Conservation (phyloP, 2,888 invertebrate species). For the Caenorhabditis virilis region DNA sequence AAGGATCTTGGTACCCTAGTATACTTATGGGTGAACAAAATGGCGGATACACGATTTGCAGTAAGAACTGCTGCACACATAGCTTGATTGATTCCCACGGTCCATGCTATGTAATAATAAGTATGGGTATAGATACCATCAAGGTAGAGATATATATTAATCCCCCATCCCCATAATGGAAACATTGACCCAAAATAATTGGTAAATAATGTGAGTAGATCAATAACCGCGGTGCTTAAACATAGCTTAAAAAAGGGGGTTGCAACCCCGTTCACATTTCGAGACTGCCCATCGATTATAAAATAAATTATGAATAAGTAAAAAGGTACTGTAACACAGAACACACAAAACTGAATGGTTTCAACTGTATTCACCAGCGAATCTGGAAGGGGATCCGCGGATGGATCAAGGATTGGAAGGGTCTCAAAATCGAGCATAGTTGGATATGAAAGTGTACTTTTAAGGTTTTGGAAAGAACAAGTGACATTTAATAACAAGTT, state of each 20-base stretch:
- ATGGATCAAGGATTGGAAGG: not conserved
- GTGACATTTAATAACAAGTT: too few relatives aligned
- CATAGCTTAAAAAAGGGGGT: slow-evolving; percentile 39
- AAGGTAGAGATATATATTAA: slow-evolving; percentile 10
- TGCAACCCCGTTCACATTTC: slow-evolving; percentile 15
- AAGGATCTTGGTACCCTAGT: too few relatives aligned
- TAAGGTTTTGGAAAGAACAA: too few relatives aligned
- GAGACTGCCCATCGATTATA: slow-evolving; percentile 16
- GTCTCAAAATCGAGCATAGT: too few relatives aligned
- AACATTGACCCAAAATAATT: slow-evolving; percentile 34
- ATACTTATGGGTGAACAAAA: slow-evolving; percentile 13
- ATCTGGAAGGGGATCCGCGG: not conserved
- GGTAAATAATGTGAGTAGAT: slow-evolving; percentile 12
- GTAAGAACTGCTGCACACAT: slow-evolving; percentile 28
- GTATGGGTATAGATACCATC: slow-evolving; percentile 12
- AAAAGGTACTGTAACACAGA: slow-evolving; percentile 28
- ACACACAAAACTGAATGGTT: slow-evolving; percentile 16
- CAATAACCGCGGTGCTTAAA: slow-evolving; percentile 22
- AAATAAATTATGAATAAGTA: slow-evolving; percentile 10
- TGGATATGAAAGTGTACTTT: too few relatives aligned
- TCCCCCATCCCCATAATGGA: slow-evolving; percentile 19
- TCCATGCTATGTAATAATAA: slow-evolving; percentile 32
- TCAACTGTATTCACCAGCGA: slow-evolving; percentile 5
- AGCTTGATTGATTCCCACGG: slow-evolving; percentile 28
- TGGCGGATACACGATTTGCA: slow-evolving; percentile 25